Evolutionary conservation across 2,113 vertebrate genomes (phyloP).

Genomic region (Hemiscyllium ocellatum): DNA sequence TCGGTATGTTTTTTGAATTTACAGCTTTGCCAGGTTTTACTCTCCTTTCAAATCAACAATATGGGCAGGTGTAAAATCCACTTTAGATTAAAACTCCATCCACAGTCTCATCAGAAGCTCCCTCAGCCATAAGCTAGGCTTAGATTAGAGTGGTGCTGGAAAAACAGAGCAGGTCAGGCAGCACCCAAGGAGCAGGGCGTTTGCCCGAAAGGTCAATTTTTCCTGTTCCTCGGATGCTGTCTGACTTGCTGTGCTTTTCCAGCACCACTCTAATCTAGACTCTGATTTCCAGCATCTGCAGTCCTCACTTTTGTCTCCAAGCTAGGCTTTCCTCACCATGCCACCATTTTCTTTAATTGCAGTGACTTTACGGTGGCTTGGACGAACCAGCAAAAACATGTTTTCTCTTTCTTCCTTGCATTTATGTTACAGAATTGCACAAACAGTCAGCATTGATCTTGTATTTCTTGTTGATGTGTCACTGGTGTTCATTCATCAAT

Average conservation of each 20-base stretch:
- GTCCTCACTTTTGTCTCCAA: neutral
- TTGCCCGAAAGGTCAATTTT: too few relatives aligned
- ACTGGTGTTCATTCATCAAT: neutral
- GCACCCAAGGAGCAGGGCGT: too few relatives aligned
- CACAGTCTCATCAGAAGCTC: neutral
- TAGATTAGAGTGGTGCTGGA: neutral
- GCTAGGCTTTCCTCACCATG: neutral
- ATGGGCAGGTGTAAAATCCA: too few relatives aligned
- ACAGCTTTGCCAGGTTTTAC: too few relatives aligned
- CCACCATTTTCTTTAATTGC: neutral
- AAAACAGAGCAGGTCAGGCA: too few relatives aligned
- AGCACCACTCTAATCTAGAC: too few relatives aligned
- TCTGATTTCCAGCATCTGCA: too few relatives aligned
- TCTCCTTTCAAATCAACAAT: too few relatives aligned
- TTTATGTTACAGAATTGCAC: neutral
- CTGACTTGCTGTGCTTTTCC: too few relatives aligned
- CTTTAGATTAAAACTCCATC: too few relatives aligned
- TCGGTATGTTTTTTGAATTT: too few relatives aligned
- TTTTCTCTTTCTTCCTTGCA: neutral
- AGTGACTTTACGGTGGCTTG: neutral
- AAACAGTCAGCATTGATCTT: neutral
- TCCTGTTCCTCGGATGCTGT: too few relatives aligned
- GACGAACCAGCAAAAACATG: neutral
- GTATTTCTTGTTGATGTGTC: neutral
- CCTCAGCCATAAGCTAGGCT: neutral